Conservation (phyloP, 2,888 invertebrate species). For the Drosophila hamatofila region DNA sequence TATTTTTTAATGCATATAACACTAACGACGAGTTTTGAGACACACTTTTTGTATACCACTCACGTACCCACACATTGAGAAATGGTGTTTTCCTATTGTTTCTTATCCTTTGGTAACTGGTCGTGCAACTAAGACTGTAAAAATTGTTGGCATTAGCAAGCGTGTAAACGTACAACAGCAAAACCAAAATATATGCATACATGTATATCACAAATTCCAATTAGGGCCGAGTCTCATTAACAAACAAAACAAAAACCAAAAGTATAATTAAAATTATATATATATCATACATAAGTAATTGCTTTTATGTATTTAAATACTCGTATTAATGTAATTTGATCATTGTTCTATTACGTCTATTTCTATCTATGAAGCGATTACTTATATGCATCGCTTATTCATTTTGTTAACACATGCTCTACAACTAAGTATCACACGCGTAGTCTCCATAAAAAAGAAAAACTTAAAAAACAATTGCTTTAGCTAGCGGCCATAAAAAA, state of each 20-base stretch:
- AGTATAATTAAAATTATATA: not conserved
- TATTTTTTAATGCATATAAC: constrained; percentile 45
- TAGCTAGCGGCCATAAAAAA: constrained; percentile 34
- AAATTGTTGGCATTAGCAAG: constrained; percentile 47
- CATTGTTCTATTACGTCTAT: constrained; percentile 45
- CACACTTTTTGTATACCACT: constrained; percentile 20
- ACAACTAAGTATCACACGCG: constrained; percentile 39
- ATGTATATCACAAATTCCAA: constrained; percentile 30
- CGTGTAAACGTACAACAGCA: constrained; percentile 37
- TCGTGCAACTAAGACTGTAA: constrained; percentile 70
- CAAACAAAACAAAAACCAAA: constrained; percentile 33
- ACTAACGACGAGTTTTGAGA: constrained; percentile 57
- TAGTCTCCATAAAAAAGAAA: constrained; percentile 33
- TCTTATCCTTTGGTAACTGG: constrained; percentile 58
- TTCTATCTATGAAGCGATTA: constrained; percentile 45
- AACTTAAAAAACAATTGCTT: constrained; percentile 30
- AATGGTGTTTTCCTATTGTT: constrained; percentile 31
- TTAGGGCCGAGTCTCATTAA: constrained; percentile 46
- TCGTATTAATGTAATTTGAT: constrained; percentile 41
- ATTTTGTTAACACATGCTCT: constrained; percentile 49
- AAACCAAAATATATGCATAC: constrained; percentile 13
- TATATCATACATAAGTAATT: constrained; percentile 41
- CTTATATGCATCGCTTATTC: constrained; percentile 52
- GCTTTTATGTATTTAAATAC: constrained; percentile 48
- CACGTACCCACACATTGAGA: constrained; percentile 29